Conservation (phyloP, 2,113 vertebrate species). For the Dicerorhinus sumatrensis region DNA sequence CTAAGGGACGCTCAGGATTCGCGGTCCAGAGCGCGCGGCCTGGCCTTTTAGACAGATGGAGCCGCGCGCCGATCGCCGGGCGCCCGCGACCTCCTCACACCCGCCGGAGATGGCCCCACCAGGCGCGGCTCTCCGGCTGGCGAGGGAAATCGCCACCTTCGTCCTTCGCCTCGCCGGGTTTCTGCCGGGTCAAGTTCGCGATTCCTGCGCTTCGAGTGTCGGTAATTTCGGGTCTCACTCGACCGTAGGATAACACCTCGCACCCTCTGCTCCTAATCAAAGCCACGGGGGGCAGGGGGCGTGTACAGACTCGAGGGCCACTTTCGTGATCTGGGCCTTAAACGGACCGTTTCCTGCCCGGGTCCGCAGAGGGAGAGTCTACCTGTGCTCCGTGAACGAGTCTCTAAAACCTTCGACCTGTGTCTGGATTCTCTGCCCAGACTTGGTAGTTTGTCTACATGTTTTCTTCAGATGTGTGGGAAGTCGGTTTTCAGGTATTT, state of each 20-base stretch:
- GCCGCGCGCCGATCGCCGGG: neutral
- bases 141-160: accelerated
- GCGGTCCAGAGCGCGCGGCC: neutral
- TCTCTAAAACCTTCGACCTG: neutral
- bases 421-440: neutral
- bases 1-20: neutral
- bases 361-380: neutral
- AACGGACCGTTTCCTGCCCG: neutral
- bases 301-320: neutral
- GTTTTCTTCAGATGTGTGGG: neutral
- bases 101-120: neutral
- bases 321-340: neutral
- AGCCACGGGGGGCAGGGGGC: neutral
- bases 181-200: accelerated
- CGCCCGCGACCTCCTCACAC: neutral
- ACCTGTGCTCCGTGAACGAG: neutral
- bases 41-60: neutral
- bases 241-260: too few relatives aligned
- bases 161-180: neutral
- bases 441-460: neutral
- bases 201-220: neutral
- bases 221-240: neutral
- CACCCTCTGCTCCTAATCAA: neutral
- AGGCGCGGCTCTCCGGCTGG: accelerated
- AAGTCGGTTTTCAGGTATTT: neutral